Evolutionary conservation across 2,797 vertebrate species (phyloP).

Genomic region (Helicolenus hilgendorfi): DNA sequence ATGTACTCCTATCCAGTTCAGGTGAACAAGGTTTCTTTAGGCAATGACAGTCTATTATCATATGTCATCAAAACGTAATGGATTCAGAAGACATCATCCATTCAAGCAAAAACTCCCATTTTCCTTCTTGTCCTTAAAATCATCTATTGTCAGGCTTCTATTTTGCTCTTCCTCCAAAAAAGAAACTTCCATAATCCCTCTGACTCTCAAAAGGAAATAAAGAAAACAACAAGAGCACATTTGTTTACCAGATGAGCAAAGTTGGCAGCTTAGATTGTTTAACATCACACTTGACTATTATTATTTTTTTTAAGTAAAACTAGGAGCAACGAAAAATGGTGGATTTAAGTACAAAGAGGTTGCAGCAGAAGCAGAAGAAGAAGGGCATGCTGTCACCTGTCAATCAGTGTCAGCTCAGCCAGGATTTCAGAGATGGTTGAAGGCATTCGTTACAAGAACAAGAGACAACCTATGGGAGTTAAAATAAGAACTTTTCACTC

Average conservation of each 20-base stretch:
- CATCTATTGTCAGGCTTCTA: background rate
- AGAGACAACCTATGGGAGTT: background rate
- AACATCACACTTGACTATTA: background rate
- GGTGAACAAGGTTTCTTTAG: background rate
- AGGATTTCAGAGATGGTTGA: slow-evolving; percentile 10
- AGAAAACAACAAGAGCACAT: background rate
- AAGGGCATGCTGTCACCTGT: background rate
- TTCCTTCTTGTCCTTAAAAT: background rate
- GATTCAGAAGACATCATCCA: background rate
- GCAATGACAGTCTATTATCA: background rate
- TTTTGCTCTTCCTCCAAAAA: slow-evolving; percentile 23
- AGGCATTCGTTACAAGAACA: background rate
- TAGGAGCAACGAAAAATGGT: background rate
- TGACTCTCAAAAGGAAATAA: slow-evolving; percentile 13
- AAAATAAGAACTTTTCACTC: background rate
- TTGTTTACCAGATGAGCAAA: background rate
- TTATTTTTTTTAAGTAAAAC: background rate
- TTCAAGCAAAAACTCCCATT: background rate
- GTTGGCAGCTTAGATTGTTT: background rate
- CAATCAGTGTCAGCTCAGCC: slow-evolving; percentile 18
- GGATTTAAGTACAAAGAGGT: background rate
- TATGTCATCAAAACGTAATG: slow-evolving; percentile 14
- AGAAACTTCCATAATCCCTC: background rate
- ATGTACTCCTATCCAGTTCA: background rate
- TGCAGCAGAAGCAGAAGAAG: background rate